Percentiles rank a stretch among this genome's conserved stretches.
Evolutionary conservation across 2,113 vertebrate genomes (phyloP).

Genomic region (Hippocampus zosterae): DNA sequence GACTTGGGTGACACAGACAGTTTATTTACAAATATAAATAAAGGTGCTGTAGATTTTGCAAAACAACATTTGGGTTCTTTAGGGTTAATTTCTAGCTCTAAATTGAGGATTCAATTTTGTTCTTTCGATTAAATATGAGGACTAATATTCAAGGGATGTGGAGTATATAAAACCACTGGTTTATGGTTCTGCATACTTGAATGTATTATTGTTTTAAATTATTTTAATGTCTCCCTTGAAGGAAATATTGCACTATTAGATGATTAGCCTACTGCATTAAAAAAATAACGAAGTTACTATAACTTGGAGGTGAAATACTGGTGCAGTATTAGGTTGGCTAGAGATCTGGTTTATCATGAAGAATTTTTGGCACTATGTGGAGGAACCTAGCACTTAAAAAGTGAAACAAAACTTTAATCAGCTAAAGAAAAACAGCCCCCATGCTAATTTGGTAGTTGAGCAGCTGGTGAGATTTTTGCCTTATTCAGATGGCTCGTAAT

Average conservation of each 20-base stretch:
- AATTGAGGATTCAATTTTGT: too few species aligned
- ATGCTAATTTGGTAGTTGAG: neutral
- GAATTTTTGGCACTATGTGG: neutral
- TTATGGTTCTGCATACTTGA: neutral
- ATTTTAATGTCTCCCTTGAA: too few species aligned
- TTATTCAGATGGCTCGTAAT: neutral
- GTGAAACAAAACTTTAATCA: neutral
- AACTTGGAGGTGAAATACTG: too few species aligned
- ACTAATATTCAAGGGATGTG: too few species aligned
- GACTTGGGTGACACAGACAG: neutral
- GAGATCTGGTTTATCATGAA: neutral
- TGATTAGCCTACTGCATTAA: too few species aligned
- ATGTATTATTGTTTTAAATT: neutral
- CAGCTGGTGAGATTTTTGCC: neutral
- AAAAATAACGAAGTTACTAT: too few species aligned
- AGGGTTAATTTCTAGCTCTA: neutral
- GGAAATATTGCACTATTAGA: too few species aligned
- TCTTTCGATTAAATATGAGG: too few species aligned
- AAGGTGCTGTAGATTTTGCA: neutral
- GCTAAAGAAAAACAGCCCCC: neutral
- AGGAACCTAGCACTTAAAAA: neutral
- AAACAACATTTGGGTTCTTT: neutral
- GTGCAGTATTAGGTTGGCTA: too few species aligned
- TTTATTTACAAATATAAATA: neutral
- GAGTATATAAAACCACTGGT: too few species aligned